Percentiles rank a stretch among this genome's conserved stretches.
Evolutionary conservation across 92 coral and sea anemone species (phyloP).

Genomic region (Umimayanthus kanabou): DNA sequence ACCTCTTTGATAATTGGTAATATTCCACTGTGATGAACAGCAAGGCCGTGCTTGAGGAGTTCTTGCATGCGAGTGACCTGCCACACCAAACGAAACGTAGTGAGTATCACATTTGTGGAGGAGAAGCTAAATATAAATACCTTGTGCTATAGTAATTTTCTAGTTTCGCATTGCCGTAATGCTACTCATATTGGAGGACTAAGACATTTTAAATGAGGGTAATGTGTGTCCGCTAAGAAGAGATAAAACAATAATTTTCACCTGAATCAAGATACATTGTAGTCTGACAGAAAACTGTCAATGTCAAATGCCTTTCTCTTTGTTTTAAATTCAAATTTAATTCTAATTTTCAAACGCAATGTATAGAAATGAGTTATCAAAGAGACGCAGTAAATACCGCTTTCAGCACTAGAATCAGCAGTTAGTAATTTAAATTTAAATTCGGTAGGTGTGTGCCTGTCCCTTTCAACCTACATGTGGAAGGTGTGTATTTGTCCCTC

Average conservation of each 20-base stretch:
- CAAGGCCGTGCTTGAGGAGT: constrained; percentile 86
- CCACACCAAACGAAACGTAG: background rate
- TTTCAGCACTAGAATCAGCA: no score
- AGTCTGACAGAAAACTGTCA: background rate
- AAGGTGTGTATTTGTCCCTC: no score
- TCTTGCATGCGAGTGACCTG: constrained; percentile 92
- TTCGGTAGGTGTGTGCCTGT: no score
- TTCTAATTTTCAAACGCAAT: background rate
- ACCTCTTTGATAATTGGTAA: constrained; percentile 97
- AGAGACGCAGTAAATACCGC: background rate
- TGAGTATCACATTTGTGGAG: background rate
- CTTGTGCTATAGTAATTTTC: background rate
- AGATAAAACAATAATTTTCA: background rate
- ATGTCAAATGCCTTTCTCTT: background rate
- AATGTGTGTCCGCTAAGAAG: background rate
- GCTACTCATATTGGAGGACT: no score
- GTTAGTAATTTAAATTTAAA: no score
- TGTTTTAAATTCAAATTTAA: background rate
- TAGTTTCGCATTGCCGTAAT: no score
- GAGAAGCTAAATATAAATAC: background rate
- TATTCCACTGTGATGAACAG: constrained; percentile 97
- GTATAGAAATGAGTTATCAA: no score
- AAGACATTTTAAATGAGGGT: no score
- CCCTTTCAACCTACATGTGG: no score
- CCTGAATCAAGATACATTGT: background rate